A percentile compares a stretch with the other conserved stretches of the same genome.
Evolutionary conservation across 2,113 vertebrate species (phyloP).

Genomic region (Origma solitaria): DNA sequence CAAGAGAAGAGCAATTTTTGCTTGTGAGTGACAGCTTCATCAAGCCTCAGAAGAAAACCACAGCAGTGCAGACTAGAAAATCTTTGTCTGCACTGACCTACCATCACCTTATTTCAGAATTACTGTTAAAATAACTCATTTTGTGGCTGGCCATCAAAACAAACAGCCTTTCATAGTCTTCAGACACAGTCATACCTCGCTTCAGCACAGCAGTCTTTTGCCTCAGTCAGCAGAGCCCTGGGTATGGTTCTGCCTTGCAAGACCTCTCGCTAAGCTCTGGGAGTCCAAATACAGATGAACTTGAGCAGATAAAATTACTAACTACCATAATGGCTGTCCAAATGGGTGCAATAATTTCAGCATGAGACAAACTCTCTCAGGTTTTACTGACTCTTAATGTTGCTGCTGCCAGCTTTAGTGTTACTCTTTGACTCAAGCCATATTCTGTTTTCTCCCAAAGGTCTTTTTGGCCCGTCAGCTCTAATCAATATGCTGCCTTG

Average conservation of each 20-base stretch:
- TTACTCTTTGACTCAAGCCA: constrained; percentile 63
- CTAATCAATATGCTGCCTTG: constrained; percentile 61
- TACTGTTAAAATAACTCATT: neutral
- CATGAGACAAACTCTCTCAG: constrained; percentile 57
- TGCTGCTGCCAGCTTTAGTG: constrained; percentile 65
- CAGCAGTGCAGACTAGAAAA: neutral
- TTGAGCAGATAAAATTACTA: constrained; percentile 67
- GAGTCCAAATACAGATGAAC: constrained; percentile 63
- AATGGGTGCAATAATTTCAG: constrained; percentile 63
- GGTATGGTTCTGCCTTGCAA: constrained; percentile 15
- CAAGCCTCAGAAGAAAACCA: neutral
- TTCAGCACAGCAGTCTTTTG: neutral
- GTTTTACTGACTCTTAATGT: constrained; percentile 64
- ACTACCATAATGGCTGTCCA: constrained; percentile 56
- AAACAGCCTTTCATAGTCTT: neutral
- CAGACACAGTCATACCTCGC: neutral
- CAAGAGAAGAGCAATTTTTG: neutral
- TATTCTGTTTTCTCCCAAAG: constrained; percentile 63
- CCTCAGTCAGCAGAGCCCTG: neutral
- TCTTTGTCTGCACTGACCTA: neutral
- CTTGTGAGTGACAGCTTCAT: neutral
- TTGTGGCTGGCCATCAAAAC: neutral
- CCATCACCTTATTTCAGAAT: neutral
- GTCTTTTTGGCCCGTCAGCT: constrained; percentile 57
- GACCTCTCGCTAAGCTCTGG: neutral